Conservation (phyloP, 2,113 vertebrate genomes). For the Colossoma macropomum region DNA sequence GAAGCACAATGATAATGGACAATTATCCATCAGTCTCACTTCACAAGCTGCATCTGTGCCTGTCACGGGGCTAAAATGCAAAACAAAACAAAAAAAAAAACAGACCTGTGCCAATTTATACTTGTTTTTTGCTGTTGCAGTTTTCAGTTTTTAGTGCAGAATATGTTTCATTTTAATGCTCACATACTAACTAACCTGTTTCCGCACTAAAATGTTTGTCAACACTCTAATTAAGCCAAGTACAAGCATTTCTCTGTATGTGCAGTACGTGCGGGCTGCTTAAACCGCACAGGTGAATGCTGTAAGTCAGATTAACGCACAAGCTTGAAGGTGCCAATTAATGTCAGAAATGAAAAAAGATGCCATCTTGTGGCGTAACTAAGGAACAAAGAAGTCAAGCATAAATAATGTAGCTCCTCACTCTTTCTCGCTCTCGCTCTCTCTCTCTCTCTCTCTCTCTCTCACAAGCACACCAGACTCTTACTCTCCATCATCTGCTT, state of each 20-base stretch:
- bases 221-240: background rate
- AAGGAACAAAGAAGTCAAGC: background rate
- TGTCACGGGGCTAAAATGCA: background rate
- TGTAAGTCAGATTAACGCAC: constrained; percentile 22
- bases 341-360: constrained; percentile 43
- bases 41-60: background rate
- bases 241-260: background rate
- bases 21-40: constrained; percentile 37
- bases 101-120: constrained; percentile 15
- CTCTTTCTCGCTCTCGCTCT: constrained; percentile 10
- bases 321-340: constrained; percentile 13
- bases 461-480: background rate
- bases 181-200: background rate
- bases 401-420: constrained; percentile 8
- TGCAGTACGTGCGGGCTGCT: background rate
- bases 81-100: constrained; percentile 2
- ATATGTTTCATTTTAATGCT: background rate
- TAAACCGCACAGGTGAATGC: constrained; percentile 6
- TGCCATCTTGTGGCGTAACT: constrained; percentile 62
- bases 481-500: background rate
- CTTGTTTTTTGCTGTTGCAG: background rate
- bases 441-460: constrained; percentile 12
- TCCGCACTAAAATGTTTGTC: background rate
- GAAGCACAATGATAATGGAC: constrained; percentile 20
- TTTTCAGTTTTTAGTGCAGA: constrained; percentile 13